phyloP scores from a whole-genome alignment of 2,113 vertebrate species.

The Nannobrachium achirus region DNA sequence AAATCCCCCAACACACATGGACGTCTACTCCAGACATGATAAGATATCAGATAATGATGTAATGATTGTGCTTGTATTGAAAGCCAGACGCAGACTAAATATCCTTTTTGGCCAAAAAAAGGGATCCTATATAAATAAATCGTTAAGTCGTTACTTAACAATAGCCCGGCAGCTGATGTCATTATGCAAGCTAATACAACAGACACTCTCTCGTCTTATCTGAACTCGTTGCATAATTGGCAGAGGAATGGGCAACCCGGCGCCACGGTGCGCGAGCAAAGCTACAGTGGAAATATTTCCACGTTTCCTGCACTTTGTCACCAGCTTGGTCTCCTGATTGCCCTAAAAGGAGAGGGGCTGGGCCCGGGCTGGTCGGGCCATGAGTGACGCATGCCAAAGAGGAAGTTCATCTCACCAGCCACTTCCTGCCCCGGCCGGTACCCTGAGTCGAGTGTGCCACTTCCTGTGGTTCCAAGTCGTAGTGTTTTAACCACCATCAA shows the following conservation, averaged over 20 bases:
- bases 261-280: no score
- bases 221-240: neutral
- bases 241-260: neutral
- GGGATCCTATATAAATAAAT: no score
- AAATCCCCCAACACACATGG: no score
- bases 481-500: no score
- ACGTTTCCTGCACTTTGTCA: neutral
- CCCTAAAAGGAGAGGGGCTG: neutral
- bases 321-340: neutral
- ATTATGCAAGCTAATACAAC: no score
- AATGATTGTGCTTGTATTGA: no score
- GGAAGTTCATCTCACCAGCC: conserved; percentile 5
- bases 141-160: no score
- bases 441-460: neutral
- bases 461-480: neutral
- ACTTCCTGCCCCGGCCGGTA: conserved; percentile 1
- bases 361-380: neutral
- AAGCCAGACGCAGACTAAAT: no score
- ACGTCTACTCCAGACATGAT: no score
- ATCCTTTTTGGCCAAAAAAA: no score
- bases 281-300: neutral
- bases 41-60: no score
- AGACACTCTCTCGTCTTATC: neutral
- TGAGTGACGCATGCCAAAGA: conserved; percentile 1
- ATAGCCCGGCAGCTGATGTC: no score